These are phyloP conservation scores for Solenopsis fugax DNA, from an alignment of 1,140 invertebrate genomes.

Conservation along the genomic window DNA sequence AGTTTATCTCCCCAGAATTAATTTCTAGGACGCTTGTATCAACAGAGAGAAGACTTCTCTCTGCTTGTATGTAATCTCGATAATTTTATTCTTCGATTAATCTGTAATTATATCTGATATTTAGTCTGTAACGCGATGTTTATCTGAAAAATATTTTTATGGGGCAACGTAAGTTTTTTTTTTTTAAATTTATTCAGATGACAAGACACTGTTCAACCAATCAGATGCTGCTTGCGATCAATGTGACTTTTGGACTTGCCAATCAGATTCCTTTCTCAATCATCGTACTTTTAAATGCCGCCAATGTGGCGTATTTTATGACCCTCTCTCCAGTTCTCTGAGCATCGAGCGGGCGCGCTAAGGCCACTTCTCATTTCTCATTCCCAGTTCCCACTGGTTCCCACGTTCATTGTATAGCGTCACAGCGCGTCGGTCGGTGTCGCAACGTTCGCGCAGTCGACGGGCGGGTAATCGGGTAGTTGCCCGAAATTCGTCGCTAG, in stretches of 20 bases:
- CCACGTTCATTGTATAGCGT: background rate
- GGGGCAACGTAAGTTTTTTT: too few species aligned
- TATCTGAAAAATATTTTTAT: background rate
- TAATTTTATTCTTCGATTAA: background rate
- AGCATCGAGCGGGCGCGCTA: background rate
- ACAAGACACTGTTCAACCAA: background rate
- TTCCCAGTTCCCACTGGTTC: too few species aligned
- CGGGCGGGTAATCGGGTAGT: background rate
- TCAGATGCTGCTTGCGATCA: too few species aligned
- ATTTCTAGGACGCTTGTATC: background rate
- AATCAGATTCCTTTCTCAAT: background rate
- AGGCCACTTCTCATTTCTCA: background rate
- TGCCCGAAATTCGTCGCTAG: background rate
- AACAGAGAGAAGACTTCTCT: too few species aligned
- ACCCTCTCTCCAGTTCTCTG: background rate
- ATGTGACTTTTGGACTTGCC: background rate
- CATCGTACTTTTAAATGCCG: background rate
- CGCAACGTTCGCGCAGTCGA: too few species aligned
- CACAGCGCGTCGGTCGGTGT: background rate
- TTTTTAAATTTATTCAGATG: background rate
- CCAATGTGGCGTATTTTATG: background rate
- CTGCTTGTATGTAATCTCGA: background rate
- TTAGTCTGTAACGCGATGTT: background rate
- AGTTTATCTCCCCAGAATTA: background rate
- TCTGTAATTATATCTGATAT: background rate